phyloP scores from a whole-genome alignment of 2,888 invertebrate genomes.

The Cataglyphis altisquamis region DNA sequence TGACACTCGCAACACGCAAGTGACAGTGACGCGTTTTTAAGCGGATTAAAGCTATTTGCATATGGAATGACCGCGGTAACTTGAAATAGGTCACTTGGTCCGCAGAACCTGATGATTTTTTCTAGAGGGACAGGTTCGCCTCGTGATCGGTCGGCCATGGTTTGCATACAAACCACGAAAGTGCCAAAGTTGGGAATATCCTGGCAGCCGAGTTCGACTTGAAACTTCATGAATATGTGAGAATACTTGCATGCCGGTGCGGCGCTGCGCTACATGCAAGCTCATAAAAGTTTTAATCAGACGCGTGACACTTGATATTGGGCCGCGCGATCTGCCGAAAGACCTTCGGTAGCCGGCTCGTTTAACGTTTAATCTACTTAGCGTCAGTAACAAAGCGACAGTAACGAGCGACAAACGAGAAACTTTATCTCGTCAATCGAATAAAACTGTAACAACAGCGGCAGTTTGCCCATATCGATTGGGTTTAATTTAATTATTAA shows the following conservation, averaged over 20 bases:
- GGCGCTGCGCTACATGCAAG: constrained; percentile 7
- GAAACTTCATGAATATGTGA: constrained; percentile 50
- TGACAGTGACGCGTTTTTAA: constrained; percentile 54
- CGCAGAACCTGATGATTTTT: constrained; percentile 41
- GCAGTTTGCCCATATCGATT: constrained; percentile 27
- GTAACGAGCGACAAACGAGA: constrained; percentile 30
- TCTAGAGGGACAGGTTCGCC: constrained; percentile 32
- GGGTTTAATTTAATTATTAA: constrained; percentile 43
- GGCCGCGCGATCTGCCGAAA: constrained; percentile 26
- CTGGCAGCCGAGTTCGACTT: constrained; percentile 40
- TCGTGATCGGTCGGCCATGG: constrained; percentile 18
- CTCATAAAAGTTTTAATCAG: constrained; percentile 55
- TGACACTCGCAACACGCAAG: constrained; percentile 38
- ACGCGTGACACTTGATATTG: constrained; percentile 51
- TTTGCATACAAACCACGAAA: constrained; percentile 55
- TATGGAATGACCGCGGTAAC: constrained; percentile 31
- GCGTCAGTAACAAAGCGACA: constrained; percentile 11
- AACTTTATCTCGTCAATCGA: constrained; percentile 42
- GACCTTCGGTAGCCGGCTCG: constrained; percentile 33
- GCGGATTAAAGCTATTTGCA: constrained; percentile 50
- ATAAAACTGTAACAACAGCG: constrained; percentile 28
- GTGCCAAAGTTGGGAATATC: constrained; percentile 39
- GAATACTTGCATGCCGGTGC: constrained; percentile 46
- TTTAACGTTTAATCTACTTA: constrained; percentile 55
- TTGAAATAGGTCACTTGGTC: constrained; percentile 40